Conservation (phyloP, 2,797 vertebrate genomes). For the Varecia variegata region DNA sequence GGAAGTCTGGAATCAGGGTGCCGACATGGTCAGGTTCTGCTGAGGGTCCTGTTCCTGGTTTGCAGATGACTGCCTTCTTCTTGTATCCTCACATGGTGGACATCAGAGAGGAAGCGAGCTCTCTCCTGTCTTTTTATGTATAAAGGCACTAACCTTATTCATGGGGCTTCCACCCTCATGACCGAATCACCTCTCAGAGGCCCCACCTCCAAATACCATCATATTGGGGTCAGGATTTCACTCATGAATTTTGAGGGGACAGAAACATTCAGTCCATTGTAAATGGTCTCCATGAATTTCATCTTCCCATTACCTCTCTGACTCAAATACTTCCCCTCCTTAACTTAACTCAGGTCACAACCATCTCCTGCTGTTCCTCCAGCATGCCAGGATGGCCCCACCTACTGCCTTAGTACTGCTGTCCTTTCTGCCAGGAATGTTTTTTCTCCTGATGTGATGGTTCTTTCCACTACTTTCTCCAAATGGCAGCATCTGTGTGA, state of each 20-base stretch:
- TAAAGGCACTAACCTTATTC: background rate
- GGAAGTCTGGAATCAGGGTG: background rate
- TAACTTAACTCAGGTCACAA: background rate
- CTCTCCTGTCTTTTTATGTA: background rate
- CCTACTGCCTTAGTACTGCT: background rate
- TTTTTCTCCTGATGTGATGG: background rate
- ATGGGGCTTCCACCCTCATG: background rate
- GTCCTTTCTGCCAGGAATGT: background rate
- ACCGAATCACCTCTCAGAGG: background rate
- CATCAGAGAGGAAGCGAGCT: background rate
- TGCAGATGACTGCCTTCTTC: background rate
- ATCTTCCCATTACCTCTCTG: background rate
- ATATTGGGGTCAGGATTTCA: background rate
- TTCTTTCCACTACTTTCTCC: background rate
- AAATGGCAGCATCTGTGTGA: background rate
- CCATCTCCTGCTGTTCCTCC: background rate
- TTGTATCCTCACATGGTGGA: background rate
- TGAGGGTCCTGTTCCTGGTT: background rate
- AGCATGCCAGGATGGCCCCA: rapidly evolving
- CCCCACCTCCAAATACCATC: no score
- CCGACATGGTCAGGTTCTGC: background rate
- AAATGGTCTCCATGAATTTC: background rate
- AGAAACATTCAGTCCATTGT: background rate
- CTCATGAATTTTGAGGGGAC: background rate
- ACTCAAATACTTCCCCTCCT: background rate